These are phyloP conservation scores for Pterostichus madidus DNA, from an alignment of 2,888 invertebrate species.

Conservation along the genomic window DNA sequence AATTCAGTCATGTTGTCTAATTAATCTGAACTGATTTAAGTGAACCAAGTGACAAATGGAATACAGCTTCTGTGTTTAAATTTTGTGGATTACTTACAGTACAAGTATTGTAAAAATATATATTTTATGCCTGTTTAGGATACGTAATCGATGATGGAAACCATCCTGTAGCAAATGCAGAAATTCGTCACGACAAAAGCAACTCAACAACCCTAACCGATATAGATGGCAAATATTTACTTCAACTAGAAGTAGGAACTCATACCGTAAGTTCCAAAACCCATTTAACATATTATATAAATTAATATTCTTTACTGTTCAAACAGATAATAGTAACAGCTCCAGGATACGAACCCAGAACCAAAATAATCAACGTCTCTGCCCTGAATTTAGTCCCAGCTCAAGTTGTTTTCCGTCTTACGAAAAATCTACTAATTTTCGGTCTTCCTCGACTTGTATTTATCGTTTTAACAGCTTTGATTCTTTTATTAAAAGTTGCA, in stretches of 20 bases:
- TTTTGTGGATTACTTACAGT: too few relatives aligned
- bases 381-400: conserved; percentile 77
- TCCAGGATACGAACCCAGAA: conserved; percentile 81
- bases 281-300: background rate
- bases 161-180: conserved; percentile 79
- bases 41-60: too few relatives aligned
- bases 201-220: conserved; percentile 76
- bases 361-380: conserved; percentile 76
- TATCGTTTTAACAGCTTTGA: conserved; percentile 85
- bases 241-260: conserved; percentile 78
- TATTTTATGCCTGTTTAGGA: conserved; percentile 78
- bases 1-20: too few relatives aligned
- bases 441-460: conserved; percentile 89
- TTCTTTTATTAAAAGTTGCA: conserved; percentile 79
- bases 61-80: too few relatives aligned
- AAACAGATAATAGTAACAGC: conserved; percentile 78
- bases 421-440: conserved; percentile 83
- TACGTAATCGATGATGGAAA: conserved; percentile 81
- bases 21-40: too few relatives aligned
- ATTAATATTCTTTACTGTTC: conserved; percentile 6
- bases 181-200: conserved; percentile 77
- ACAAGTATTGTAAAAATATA: too few relatives aligned
- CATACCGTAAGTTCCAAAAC: conserved; percentile 73
- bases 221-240: conserved; percentile 77
- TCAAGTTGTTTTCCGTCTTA: conserved; percentile 84